These are phyloP conservation scores for Metellina segmentata DNA, from an alignment of 2,888 invertebrate genomes.

Conservation along the genomic window DNA sequence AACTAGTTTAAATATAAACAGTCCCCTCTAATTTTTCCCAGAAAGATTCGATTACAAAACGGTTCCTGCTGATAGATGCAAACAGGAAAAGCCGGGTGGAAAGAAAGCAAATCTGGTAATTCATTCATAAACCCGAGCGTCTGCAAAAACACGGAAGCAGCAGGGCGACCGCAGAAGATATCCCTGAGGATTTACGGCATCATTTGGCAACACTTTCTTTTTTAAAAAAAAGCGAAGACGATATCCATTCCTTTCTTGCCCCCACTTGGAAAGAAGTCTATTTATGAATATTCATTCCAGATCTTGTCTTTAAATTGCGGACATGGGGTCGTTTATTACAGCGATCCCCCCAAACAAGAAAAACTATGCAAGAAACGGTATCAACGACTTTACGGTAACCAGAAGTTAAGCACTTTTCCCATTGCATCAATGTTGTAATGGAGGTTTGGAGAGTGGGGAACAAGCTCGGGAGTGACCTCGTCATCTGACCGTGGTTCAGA, in stretches of 20 bases:
- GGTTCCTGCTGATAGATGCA: conserved; percentile 15
- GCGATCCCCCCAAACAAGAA: no score
- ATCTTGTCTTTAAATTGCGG: no score
- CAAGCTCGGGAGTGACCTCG: no score
- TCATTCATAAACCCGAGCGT: background rate
- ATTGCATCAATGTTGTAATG: no score
- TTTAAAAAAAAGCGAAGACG: background rate
- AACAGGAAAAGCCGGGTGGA: conserved; percentile 25
- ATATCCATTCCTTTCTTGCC: background rate
- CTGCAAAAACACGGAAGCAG: conserved; percentile 44
- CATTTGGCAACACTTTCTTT: background rate
- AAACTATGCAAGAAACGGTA: no score
- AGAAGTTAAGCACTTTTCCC: no score
- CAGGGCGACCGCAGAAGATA: conserved; percentile 4
- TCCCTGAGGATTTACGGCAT: conserved; percentile 5
- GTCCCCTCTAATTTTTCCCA: background rate
- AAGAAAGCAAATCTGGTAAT: conserved; percentile 10
- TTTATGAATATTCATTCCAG: no score
- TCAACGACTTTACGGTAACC: no score
- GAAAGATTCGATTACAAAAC: conserved; percentile 32
- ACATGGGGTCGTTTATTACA: no score
- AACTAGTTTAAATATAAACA: no score
- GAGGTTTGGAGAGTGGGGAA: no score
- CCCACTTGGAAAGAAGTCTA: background rate
- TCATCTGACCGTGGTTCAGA: no score